Conservation (phyloP, 2,113 vertebrate genomes). For the Octodon degus region DNA sequence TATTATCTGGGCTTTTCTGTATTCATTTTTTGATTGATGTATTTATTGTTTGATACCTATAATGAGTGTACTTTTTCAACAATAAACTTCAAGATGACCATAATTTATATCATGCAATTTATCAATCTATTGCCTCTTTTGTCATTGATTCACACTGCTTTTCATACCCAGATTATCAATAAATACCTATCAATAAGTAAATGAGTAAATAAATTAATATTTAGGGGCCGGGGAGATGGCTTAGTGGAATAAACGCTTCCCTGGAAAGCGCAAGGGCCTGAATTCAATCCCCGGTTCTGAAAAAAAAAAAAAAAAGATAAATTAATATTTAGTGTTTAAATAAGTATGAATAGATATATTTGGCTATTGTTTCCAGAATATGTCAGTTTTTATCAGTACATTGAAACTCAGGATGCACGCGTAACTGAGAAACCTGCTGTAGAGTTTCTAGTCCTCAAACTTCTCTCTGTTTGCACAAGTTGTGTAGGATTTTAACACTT, state of each 20-base stretch:
- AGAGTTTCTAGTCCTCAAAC: background rate
- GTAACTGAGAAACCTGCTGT: background rate
- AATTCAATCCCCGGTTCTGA: no score
- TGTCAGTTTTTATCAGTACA: background rate
- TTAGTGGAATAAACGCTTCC: no score
- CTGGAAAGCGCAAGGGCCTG: no score
- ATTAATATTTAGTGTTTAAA: background rate
- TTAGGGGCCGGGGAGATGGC: background rate
- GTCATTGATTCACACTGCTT: background rate
- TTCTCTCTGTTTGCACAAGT: background rate
- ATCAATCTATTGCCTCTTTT: background rate
- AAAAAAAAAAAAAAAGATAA: no score
- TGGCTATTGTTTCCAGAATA: background rate
- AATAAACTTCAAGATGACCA: background rate
- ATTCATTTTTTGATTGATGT: background rate
- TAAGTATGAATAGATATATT: background rate
- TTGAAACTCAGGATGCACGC: background rate
- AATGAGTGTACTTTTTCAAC: background rate
- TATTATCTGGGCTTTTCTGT: background rate
- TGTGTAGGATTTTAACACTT: background rate
- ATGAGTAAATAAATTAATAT: background rate
- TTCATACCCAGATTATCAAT: background rate
- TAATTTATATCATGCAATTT: background rate
- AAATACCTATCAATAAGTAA: background rate
- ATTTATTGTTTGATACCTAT: background rate